Conservation (phyloP, 1,140 invertebrate genomes). For the Saccostrea glomerata region DNA sequence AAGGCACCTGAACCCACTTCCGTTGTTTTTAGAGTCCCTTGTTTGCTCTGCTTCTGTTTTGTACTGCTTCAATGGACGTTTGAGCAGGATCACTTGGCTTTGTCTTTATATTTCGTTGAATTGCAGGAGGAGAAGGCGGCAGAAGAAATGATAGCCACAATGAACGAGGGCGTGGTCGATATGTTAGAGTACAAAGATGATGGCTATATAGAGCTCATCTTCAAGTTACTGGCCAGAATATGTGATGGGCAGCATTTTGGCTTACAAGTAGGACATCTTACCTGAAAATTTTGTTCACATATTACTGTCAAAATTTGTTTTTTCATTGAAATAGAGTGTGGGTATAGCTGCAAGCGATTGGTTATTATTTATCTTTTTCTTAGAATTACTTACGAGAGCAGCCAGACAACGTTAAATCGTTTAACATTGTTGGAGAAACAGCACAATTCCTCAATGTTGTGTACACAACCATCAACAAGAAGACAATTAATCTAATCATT, state of each 20-base stretch:
- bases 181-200: slow-evolving; percentile 77
- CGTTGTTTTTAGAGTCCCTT: no score
- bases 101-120: no score
- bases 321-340: no score
- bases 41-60: no score
- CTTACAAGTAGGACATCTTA: slow-evolving; percentile 72
- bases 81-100: no score
- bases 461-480: slow-evolving; percentile 77
- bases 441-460: slow-evolving; percentile 78
- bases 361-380: neutral
- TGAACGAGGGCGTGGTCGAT: slow-evolving; percentile 70
- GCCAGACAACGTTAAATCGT: slow-evolving; percentile 79
- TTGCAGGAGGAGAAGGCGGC: slow-evolving; percentile 58
- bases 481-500: slow-evolving; percentile 77
- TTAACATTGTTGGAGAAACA: slow-evolving; percentile 78
- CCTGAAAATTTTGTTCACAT: neutral
- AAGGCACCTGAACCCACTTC: no score
- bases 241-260: slow-evolving; percentile 78
- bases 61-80: no score
- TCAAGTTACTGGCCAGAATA: slow-evolving; percentile 77
- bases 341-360: no score
- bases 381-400: slow-evolving; percentile 79
- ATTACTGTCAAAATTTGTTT: neutral
- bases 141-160: slow-evolving; percentile 62
- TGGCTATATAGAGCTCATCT: slow-evolving; percentile 77